Evolutionary conservation across 2,113 vertebrate genomes (phyloP), one percentile per base, ranked within the genome.

Genomic region (Nipponia nippon): DNA sequence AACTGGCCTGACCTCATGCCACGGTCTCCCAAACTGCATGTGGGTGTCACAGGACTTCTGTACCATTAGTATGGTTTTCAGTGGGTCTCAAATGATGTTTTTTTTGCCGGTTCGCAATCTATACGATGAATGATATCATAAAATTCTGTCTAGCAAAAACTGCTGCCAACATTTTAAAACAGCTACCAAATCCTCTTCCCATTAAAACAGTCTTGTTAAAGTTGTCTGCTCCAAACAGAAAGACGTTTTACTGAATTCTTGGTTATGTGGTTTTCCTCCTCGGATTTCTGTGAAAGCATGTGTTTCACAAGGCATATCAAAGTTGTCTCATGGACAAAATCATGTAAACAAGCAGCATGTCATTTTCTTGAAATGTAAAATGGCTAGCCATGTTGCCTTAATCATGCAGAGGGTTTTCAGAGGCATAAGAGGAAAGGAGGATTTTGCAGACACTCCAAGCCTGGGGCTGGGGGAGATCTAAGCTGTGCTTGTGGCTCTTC

Each of bases 151-250:
- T 75, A 85, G 83, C 32, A 76, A 92, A 86, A 93, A 14, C 16
- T 61, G 21, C 47, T 95, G 58, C 42, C 58, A 91, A 16, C 10
- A 30, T 65, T 85, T 75, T 36, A 90, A 89, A 91, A 73, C 88
- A 89, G 30, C 58, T 78, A 69, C 61, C 8, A 72, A 83, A 55
- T 81, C 59, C 14, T 80, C 20, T 67, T 75, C 26, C 56, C 70
- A n/a, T 89, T 96, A 58, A 93, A 95, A 79, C 23, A 75, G 21
- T 87, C 36, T 53, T 91, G 78, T 56, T 90, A 72, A 82, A 87
- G 67, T 73, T 88, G 36, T 76, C 58, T 93, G 27, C 62, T 82
- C 10, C 71, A 93, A 78, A 50, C 58, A 83, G 77, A 80, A 70
- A 17, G 26, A 66, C 30, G 34, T 66, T 93, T 84, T 77, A 58